phyloP scores from a whole-genome alignment of 2,113 vertebrate species.

The Pandion haliaetus region DNA sequence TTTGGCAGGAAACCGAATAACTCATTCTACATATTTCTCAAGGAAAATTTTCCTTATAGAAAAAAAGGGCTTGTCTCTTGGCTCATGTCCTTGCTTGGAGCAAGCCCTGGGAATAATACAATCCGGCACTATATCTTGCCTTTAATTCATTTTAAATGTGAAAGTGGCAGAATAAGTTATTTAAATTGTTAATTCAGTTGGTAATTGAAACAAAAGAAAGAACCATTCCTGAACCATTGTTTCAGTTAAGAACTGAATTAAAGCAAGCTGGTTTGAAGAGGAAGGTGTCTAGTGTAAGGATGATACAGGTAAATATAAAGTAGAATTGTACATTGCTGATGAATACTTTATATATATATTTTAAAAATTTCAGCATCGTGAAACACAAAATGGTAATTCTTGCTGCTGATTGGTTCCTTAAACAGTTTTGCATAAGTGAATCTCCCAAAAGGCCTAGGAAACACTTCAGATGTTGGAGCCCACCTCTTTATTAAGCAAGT shows the following conservation, averaged over 20 bases:
- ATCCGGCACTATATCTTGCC: neutral
- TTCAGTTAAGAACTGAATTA: neutral
- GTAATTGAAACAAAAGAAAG: neutral
- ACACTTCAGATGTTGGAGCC: neutral
- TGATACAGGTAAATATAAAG: neutral
- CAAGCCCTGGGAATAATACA: neutral
- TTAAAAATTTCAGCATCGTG: neutral
- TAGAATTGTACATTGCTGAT: neutral
- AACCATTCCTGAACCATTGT: neutral
- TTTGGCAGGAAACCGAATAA: neutral
- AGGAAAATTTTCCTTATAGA: neutral
- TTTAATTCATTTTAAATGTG: neutral
- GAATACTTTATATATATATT: neutral
- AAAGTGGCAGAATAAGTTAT: neutral
- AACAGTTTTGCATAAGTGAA: neutral
- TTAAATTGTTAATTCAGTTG: neutral
- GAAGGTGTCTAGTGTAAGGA: neutral
- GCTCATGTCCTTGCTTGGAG: neutral
- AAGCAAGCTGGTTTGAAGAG: neutral
- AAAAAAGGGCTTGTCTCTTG: neutral
- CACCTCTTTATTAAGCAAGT: neutral
- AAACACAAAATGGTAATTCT: neutral
- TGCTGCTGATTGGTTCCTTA: neutral
- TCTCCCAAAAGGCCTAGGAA: neutral
- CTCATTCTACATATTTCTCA: conserved; percentile 2